Conservation (phyloP, 2,797 vertebrate species). For the Neostethus bicornis region DNA sequence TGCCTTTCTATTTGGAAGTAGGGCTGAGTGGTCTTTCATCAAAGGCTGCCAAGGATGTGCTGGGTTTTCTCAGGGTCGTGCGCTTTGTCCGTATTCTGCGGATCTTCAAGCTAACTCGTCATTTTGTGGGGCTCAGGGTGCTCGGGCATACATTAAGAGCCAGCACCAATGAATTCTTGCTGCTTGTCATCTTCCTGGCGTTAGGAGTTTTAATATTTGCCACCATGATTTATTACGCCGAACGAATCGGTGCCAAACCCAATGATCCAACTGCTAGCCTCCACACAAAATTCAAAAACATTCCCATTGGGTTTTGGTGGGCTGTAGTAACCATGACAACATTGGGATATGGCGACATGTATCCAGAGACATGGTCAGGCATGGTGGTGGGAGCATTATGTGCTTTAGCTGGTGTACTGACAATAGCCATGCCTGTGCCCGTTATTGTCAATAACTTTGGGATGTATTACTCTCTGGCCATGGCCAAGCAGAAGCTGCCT, state of each 20-base stretch:
- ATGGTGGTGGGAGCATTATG: conserved; percentile 98
- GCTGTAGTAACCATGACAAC: conserved; percentile 99
- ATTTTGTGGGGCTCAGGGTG: conserved; percentile 95
- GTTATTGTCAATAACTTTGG: conserved; percentile 99
- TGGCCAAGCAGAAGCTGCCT: conserved; percentile 98
- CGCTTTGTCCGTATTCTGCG: conserved; percentile 96
- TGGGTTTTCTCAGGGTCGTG: conserved; percentile 97
- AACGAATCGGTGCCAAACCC: conserved; percentile 92
- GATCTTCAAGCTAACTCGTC: conserved; percentile 97
- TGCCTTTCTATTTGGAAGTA: conserved; percentile 97
- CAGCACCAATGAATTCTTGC: conserved; percentile 96
- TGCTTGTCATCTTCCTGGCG: conserved; percentile 97
- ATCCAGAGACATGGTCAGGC: conserved; percentile 96
- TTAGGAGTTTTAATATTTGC: conserved; percentile 97
- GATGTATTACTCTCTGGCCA: conserved; percentile 99
- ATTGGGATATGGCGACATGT: conserved; percentile 97
- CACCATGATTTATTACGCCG: conserved; percentile 99
- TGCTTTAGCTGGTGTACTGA: conserved; percentile 94
- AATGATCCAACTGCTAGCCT: conserved; percentile 91
- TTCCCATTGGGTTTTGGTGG: conserved; percentile 99
- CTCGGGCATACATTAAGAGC: conserved; percentile 95
- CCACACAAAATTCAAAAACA: conserved; percentile 98
- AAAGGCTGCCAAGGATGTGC: conserved; percentile 95
- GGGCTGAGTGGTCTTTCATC: conserved; percentile 95
- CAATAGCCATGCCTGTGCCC: conserved; percentile 99